phyloP scores from a whole-genome alignment of 2,113 vertebrate species.

The Gnathonemus longibarbis region DNA sequence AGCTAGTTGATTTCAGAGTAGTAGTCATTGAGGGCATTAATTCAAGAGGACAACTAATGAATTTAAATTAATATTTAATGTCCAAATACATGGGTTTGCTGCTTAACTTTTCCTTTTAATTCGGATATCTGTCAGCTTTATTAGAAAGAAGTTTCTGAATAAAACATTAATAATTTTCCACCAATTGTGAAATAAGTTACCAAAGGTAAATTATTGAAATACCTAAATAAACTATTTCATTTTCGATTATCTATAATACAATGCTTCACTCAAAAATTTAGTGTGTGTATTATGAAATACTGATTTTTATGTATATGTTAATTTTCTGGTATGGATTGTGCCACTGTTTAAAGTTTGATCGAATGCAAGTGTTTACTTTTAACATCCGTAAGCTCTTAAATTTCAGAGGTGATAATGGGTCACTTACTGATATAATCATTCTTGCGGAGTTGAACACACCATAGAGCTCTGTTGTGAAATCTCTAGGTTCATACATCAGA shows the following conservation, averaged over 20 bases:
- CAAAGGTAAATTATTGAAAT: not conserved
- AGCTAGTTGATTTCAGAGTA: not conserved
- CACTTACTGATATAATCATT: constrained; percentile 46
- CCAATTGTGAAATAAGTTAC: not conserved
- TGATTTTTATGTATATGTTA: not conserved
- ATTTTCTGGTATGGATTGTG: not conserved
- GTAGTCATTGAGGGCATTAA: not conserved
- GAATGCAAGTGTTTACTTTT: not conserved
- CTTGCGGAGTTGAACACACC: constrained; percentile 41
- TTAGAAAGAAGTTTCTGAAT: not conserved
- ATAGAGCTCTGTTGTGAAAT: constrained; percentile 42
- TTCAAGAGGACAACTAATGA: not conserved
- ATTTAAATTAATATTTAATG: not conserved
- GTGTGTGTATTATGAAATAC: not conserved
- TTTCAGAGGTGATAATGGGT: not conserved
- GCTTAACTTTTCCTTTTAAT: not conserved
- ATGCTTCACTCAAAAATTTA: not conserved
- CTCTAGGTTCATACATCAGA: constrained; percentile 45
- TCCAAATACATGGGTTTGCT: not conserved
- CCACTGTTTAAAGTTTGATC: not conserved
- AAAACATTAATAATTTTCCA: not conserved
- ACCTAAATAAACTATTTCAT: not conserved
- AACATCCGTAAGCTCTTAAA: not conserved
- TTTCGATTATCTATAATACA: not conserved
- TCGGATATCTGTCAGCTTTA: not conserved